Evolutionary conservation across 2,888 invertebrate genomes (phyloP).

Genomic region (Plutella xylostella): DNA sequence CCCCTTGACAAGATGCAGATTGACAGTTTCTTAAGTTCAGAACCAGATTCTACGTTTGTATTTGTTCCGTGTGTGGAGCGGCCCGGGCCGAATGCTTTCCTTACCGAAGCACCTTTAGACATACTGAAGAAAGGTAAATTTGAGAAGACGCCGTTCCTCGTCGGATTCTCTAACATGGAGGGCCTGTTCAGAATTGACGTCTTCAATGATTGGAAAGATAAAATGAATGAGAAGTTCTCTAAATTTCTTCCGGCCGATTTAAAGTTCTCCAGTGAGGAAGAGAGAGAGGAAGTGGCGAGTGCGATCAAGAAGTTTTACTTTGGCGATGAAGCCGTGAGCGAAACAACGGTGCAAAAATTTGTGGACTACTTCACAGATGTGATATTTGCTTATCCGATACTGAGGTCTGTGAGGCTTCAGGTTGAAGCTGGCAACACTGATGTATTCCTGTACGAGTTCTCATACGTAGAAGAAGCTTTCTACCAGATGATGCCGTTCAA

Average conservation of each 20-base stretch:
- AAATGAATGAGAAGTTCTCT: slow-evolving; percentile 14
- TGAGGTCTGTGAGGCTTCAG: background rate
- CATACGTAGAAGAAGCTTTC: background rate
- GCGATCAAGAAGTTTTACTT: slow-evolving; percentile 5
- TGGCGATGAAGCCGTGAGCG: background rate
- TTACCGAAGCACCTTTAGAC: slow-evolving; percentile 5
- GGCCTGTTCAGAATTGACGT: slow-evolving; percentile 6
- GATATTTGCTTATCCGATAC: background rate
- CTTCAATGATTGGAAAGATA: slow-evolving; percentile 10
- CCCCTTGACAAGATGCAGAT: slow-evolving; percentile 23
- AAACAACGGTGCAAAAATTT: background rate
- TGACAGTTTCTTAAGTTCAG: slow-evolving; percentile 9
- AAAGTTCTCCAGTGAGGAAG: slow-evolving; percentile 1
- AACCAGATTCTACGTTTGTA: slow-evolving; percentile 8
- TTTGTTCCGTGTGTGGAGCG: slow-evolving; percentile 10
- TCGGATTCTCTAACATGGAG: slow-evolving; percentile 12
- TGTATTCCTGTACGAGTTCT: slow-evolving; percentile 1
- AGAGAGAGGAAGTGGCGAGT: slow-evolving; percentile 6
- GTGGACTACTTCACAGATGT: slow-evolving; percentile 5
- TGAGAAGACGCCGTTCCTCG: slow-evolving; percentile 11
- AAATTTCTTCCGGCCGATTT: slow-evolving; percentile 14
- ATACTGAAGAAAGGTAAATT: slow-evolving; percentile 9
- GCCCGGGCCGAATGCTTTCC: background rate
- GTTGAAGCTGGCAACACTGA: background rate
- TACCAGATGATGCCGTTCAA: background rate